Evolutionary conservation across 2,888 invertebrate genomes (phyloP).

Genomic region (Cyclophora albipunctata): DNA sequence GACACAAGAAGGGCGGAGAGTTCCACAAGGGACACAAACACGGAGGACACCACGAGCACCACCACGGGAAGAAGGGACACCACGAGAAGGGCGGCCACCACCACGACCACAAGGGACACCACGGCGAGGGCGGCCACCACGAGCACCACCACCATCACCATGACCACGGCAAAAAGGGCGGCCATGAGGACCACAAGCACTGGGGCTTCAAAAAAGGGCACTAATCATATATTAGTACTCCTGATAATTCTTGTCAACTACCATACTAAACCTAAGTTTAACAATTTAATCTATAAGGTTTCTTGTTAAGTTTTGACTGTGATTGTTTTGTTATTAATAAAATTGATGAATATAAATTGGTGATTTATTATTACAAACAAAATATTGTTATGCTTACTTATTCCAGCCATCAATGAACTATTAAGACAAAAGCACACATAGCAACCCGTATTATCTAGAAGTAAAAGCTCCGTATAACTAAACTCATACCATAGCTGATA

Average conservation of each 20-base stretch:
- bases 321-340: constrained; percentile 48
- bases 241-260: constrained; percentile 24
- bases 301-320: constrained; percentile 50
- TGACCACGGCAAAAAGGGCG: constrained; percentile 87
- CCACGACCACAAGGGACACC: constrained; percentile 86
- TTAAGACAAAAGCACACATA: too few relatives aligned
- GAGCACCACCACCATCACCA: constrained; percentile 85
- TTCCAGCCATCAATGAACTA: too few relatives aligned
- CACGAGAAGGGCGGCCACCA: constrained; percentile 87
- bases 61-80: constrained; percentile 88
- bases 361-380: constrained; percentile 7
- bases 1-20: constrained; percentile 87
- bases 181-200: constrained; percentile 86
- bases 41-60: constrained; percentile 84
- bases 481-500: too few relatives aligned
- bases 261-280: constrained; percentile 47
- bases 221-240: constrained; percentile 29
- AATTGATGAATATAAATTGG: background rate
- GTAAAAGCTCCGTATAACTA: too few relatives aligned
- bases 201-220: constrained; percentile 81
- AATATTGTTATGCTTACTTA: constrained; percentile 14
- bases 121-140: constrained; percentile 85
- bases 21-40: constrained; percentile 88
- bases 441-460: too few relatives aligned
- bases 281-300: constrained; percentile 39